phyloP scores from a whole-genome alignment of 2,797 vertebrate species.

The Sebastes matsubarae region DNA sequence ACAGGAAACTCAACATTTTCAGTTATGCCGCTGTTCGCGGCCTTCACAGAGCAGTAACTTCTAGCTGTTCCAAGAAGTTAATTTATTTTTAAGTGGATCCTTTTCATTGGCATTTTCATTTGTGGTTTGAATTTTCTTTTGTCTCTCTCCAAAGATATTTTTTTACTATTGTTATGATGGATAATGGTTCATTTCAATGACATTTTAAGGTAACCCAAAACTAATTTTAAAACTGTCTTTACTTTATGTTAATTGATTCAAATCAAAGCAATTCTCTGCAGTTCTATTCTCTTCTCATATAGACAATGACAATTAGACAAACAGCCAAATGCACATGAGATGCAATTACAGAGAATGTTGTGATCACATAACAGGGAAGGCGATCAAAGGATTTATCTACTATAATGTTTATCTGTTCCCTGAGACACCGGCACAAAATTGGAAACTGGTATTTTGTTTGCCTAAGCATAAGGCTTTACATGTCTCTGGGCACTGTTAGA shows the following conservation, averaged over 20 bases:
- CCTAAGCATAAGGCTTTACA: background rate
- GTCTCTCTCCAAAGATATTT: background rate
- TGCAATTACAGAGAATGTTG: background rate
- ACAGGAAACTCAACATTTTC: background rate
- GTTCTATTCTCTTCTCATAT: background rate
- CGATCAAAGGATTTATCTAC: background rate
- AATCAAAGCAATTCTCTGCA: background rate
- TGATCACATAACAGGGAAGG: background rate
- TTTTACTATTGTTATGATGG: background rate
- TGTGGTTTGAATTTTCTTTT: background rate
- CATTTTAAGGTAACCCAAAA: background rate
- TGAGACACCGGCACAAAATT: background rate
- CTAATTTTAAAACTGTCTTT: background rate
- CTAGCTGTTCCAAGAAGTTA: background rate
- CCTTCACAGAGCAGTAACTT: background rate
- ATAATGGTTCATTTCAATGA: background rate
- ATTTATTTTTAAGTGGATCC: background rate
- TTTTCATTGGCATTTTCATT: background rate
- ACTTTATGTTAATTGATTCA: background rate
- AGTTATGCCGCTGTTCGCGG: background rate
- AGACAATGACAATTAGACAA: background rate
- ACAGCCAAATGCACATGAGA: background rate
- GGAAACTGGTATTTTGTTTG: background rate
- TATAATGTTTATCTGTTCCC: background rate
- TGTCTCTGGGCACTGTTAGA: background rate